These are phyloP conservation scores for Rhopalosiphum nymphaeae DNA, from an alignment of 2,888 invertebrate species.

Conservation along the genomic window DNA sequence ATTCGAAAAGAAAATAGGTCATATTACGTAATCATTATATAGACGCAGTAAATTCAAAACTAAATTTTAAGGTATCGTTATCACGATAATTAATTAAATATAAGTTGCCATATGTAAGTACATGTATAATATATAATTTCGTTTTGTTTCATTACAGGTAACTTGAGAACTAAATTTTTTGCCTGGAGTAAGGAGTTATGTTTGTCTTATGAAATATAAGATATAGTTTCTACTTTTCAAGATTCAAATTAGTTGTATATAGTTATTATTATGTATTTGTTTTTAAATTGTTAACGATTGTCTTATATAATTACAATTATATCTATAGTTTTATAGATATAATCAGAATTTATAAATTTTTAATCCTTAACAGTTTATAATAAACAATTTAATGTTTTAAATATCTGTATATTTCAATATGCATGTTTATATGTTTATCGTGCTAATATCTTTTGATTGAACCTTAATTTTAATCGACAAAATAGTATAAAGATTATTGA, in stretches of 20 bases:
- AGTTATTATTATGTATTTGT: background rate
- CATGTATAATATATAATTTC: background rate
- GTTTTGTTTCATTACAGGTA: background rate
- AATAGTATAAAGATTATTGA: background rate
- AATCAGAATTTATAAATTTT: background rate
- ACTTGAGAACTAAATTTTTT: background rate
- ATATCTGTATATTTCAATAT: too few relatives aligned
- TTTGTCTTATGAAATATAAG: background rate
- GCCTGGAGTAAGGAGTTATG: background rate
- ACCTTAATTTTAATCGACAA: background rate
- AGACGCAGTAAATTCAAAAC: background rate
- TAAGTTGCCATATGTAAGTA: too few relatives aligned
- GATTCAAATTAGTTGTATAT: background rate
- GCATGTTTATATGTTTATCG: background rate
- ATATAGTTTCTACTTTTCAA: background rate
- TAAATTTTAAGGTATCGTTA: background rate
- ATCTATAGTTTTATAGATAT: background rate
- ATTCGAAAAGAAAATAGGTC: slow-evolving; percentile 1
- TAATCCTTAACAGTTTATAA: background rate
- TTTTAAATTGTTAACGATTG: background rate
- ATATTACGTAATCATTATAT: background rate
- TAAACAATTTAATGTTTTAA: background rate
- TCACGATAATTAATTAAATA: background rate
- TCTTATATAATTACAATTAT: background rate
- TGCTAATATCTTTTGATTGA: background rate